A percentile compares a stretch with the other conserved stretches of the same genome.
These are phyloP conservation scores for Pipistrellus pipistrellus DNA, from an alignment of 2,797 vertebrate genomes.

Conservation along the genomic window DNA sequence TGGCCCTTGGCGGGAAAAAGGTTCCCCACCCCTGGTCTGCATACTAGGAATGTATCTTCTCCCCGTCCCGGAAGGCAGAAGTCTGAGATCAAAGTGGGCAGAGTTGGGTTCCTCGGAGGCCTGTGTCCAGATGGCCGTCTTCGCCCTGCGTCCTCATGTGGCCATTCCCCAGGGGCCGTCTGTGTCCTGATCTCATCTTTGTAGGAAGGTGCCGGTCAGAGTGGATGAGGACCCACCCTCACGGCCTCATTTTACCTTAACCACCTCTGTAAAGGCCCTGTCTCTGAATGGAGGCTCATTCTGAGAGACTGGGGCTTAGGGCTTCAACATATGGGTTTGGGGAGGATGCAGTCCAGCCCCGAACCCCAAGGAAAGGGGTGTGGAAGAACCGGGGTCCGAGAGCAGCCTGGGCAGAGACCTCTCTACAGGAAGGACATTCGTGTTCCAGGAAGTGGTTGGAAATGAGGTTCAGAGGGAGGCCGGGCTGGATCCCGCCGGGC, in stretches of 20 bases:
- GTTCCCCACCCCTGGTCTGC: too few relatives aligned
- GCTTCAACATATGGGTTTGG: not conserved
- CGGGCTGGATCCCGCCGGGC: fast-evolving
- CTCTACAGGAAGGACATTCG: fast-evolving
- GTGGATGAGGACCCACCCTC: not conserved
- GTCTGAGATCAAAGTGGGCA: not conserved
- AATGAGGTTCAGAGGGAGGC: not conserved
- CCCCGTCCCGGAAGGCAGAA: not conserved
- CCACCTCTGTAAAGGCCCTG: not conserved
- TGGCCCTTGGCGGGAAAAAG: too few relatives aligned
- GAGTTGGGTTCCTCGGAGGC: not conserved
- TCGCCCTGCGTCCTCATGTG: not conserved
- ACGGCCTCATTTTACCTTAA: not conserved
- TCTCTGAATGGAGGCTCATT: not conserved
- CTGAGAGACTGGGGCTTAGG: not conserved
- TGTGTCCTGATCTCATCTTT: not conserved
- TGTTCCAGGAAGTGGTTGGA: not conserved
- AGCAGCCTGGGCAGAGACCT: fast-evolving
- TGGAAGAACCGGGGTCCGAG: fast-evolving
- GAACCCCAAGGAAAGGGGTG: too few relatives aligned
- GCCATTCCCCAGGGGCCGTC: too few relatives aligned
- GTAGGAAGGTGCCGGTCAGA: not conserved
- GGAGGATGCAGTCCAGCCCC: not conserved
- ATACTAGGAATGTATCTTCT: not conserved
- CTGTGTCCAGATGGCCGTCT: not conserved